Base-by-base conservation (phyloP, 2,888 invertebrate species). In the Dyspetes luteomarginatus region DNA sequence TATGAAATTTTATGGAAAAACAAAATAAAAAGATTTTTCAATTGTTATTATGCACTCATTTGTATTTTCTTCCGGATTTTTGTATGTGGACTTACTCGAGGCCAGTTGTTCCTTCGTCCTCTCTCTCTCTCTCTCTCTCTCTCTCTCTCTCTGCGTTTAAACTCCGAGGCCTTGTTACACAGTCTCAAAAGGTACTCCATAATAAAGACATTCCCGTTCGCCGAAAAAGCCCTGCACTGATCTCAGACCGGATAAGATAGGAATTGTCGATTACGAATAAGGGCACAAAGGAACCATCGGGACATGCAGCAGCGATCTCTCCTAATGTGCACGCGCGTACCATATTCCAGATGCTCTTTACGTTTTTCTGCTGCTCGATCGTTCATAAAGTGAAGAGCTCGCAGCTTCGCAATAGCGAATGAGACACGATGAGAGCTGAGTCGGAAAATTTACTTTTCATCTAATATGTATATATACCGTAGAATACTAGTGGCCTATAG, bases 191-290 rank as follows among this genome's bases (percentile, higher is more conserved):
- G 17, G 50, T 17, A 58, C n/a, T 68, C 15, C n/a, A 60, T 30
- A 43, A 78, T 82, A 55, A 65, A 82, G 80, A 77, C 76, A 78
- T 82, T 80, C 68, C n/a, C 48, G 26, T 67, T 55, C 48, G 82
- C 55, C 67, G 75, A 81, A 81, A n/a, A n/a, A 81, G 28, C 56
- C 60, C 76, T 30, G 65, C 75, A 75, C 81, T 68, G 82, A 84
- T 83, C 81, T 69, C 50, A 15, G 36, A 36, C 19, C 60, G 68
- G 84, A 84, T 84, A 82, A 84, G 82, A 81, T 69, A 83, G 80
- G 85, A 87, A 86, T 85, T 48, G 19, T 48, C 48, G 5, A 17
- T 15, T 48, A 15, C 7, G 12, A 36, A 36, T 36, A 36, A 9
- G 12, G 36, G 12, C 48, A 68, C 80, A 50, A 74, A 69, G 77